Percentiles rank a stretch among this genome's conserved stretches.
Evolutionary conservation across 92 coral and sea anemone genomes (phyloP).

Genomic region (Epizoanthus rinbou): DNA sequence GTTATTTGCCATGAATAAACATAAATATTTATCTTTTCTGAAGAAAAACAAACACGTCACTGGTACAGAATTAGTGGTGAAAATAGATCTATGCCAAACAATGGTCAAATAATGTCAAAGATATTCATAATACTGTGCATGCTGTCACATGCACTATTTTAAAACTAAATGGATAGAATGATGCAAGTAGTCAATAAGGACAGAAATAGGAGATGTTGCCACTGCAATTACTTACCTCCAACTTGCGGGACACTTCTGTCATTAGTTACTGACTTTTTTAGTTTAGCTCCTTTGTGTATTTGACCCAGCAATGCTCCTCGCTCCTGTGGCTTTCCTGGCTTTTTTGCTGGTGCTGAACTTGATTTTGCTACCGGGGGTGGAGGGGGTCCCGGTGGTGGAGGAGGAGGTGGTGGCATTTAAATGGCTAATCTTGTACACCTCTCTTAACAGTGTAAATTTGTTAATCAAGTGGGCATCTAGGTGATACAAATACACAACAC

Average conservation of each 20-base stretch:
- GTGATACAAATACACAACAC: background rate
- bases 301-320: slow-evolving; percentile 87
- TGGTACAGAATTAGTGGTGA: too few species aligned
- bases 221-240: slow-evolving; percentile 62
- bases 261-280: slow-evolving; percentile 88
- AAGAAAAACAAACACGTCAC: too few species aligned
- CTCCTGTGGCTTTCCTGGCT: slow-evolving; percentile 61
- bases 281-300: slow-evolving; percentile 89
- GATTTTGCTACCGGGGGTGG: slow-evolving; percentile 77
- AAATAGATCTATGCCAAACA: too few species aligned
- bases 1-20: too few species aligned
- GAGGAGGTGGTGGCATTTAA: slow-evolving; percentile 83
- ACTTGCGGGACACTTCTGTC: slow-evolving; percentile 91
- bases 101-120: too few species aligned
- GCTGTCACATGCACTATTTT: too few species aligned
- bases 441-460: background rate
- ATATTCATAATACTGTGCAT: too few species aligned
- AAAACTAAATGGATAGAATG: too few species aligned
- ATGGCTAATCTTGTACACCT: background rate
- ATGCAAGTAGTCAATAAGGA: background rate
- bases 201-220: background rate
- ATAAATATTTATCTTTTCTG: too few species aligned
- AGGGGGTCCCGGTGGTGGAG: slow-evolving; percentile 93
- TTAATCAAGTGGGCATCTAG: slow-evolving; percentile 30
- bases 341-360: slow-evolving; percentile 68